phyloP scores from a whole-genome alignment of 1,140 invertebrate species.

The Drosophila serrata region DNA sequence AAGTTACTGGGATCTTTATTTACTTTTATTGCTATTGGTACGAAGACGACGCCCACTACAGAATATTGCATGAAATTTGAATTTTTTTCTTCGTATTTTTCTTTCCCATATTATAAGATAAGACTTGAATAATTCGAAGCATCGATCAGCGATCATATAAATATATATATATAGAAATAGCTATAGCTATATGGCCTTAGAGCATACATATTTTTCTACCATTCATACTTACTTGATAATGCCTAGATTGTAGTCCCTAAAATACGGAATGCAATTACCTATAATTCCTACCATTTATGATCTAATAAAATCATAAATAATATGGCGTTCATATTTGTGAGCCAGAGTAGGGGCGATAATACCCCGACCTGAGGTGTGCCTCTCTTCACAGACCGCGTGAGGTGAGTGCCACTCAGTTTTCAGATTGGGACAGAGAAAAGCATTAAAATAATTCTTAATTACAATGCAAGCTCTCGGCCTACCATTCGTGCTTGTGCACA shows the following conservation, averaged over 20 bases:
- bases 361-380: no score
- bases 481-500: no score
- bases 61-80: conserved; percentile 31
- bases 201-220: conserved; percentile 81
- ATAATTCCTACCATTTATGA: conserved; percentile 70
- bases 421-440: no score
- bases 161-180: conserved; percentile 48
- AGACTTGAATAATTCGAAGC: conserved; percentile 75
- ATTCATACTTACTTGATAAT: conserved; percentile 76
- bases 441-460: no score
- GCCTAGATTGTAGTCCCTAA: conserved; percentile 66
- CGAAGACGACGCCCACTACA: conserved; percentile 6
- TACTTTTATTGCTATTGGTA: conserved; percentile 36
- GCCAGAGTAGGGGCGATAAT: no score
- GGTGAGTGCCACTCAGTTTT: no score
- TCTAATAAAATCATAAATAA: conserved; percentile 32
- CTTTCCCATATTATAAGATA: conserved; percentile 56
- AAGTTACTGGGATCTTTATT: conserved; percentile 54
- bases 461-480: no score
- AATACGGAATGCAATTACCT: conserved; percentile 69
- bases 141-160: conserved; percentile 56
- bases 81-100: conserved; percentile 30
- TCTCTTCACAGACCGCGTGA: no score
- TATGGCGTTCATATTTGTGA: no score
- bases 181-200: conserved; percentile 67